These are phyloP conservation scores for Drosophila barbarae DNA, from an alignment of 2,888 invertebrate genomes.

Conservation along the genomic window DNA sequence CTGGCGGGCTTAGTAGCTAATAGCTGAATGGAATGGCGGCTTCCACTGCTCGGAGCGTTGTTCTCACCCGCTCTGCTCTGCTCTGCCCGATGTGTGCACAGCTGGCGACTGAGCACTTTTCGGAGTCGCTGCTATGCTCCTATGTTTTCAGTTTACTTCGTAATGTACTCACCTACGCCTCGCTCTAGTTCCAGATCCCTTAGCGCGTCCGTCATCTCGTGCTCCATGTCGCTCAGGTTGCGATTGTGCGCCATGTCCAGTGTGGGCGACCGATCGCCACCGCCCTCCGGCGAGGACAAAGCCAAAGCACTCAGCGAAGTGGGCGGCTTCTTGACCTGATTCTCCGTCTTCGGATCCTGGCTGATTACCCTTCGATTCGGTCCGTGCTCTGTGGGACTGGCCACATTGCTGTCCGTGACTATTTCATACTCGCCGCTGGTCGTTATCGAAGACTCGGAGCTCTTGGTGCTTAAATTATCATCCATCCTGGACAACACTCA, in stretches of 20 bases:
- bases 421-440: constrained; percentile 87
- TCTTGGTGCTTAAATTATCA: constrained; percentile 84
- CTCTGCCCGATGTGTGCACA: constrained; percentile 47
- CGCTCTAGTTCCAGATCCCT: constrained; percentile 72
- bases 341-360: constrained; percentile 18
- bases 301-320: constrained; percentile 52
- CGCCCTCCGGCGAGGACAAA: constrained; percentile 42
- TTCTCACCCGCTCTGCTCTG: constrained; percentile 1
- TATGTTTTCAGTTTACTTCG: constrained; percentile 1
- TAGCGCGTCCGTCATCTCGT: constrained; percentile 83
- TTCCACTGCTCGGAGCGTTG: constrained; percentile 22
- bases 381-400: constrained; percentile 74
- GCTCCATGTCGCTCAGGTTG: constrained; percentile 83
- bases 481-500: constrained; percentile 80
- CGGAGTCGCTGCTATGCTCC: neutral
- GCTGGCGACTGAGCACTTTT: constrained; percentile 50
- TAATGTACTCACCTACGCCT: constrained; percentile 48
- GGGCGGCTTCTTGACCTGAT: constrained; percentile 31
- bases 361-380: constrained; percentile 28
- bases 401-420: constrained; percentile 81
- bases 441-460: constrained; percentile 85
- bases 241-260: constrained; percentile 84
- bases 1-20: constrained; percentile 39
- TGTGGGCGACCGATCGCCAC: constrained; percentile 80
- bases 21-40: constrained; percentile 14